Evolutionary conservation across 2,113 vertebrate species (phyloP).

Genomic region (Oncorhynchus tshawytscha): DNA sequence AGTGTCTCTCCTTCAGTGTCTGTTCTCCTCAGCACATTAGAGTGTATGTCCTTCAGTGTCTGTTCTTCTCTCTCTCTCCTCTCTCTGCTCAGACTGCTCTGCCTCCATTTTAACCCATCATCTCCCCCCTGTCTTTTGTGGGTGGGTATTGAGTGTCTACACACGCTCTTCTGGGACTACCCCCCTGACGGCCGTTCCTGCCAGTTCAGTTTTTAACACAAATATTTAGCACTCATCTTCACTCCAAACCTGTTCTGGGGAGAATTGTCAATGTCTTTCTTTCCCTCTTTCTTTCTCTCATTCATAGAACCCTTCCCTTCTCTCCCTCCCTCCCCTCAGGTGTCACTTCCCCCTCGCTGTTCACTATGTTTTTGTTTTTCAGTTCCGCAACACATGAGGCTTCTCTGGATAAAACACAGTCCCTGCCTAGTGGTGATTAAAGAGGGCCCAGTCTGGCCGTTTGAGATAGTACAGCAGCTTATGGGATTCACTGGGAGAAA

Average conservation of each 20-base stretch:
- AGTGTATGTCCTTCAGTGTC: constrained; percentile 24
- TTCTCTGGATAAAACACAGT: constrained; percentile 61
- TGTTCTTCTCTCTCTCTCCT: not conserved
- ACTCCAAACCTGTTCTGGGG: not conserved
- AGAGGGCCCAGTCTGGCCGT: constrained; percentile 63
- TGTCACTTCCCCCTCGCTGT: constrained; percentile 43
- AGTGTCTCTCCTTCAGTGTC: constrained; percentile 38
- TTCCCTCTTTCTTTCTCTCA: not conserved
- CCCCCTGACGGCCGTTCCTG: not conserved
- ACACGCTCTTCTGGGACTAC: not conserved
- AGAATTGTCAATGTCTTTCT: not conserved
- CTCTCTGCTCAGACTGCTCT: not conserved
- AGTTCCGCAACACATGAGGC: constrained; percentile 54
- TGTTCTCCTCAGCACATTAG: constrained; percentile 12
- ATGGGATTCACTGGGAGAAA: constrained; percentile 62
- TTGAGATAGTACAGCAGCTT: constrained; percentile 69
- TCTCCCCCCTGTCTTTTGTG: not conserved
- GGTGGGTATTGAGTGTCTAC: not conserved
- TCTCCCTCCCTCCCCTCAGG: constrained; percentile 28
- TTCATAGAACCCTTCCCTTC: not conserved
- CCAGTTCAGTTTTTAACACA: not conserved
- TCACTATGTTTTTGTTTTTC: constrained; percentile 56
- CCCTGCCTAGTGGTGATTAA: constrained; percentile 67
- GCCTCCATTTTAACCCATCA: not conserved
- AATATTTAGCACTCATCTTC: not conserved